Evolutionary conservation across 2,113 vertebrate species (phyloP).

Genomic region (Paratilapia polleni): DNA sequence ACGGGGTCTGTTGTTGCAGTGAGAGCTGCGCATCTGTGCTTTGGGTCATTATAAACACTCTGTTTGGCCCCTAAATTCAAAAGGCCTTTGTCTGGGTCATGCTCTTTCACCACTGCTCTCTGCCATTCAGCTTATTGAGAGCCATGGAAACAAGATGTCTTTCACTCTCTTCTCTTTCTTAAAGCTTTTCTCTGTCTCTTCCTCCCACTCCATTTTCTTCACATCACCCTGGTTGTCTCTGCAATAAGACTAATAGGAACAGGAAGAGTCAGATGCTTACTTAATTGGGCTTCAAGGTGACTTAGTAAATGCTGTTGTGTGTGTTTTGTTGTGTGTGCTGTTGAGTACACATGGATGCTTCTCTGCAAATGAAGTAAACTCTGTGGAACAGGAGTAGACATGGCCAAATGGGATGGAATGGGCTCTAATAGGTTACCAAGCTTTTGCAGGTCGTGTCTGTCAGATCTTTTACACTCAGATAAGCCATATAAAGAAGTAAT

Average conservation of each 20-base stretch:
- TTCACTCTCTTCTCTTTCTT: slow-evolving; percentile 61
- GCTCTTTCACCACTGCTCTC: slow-evolving; percentile 69
- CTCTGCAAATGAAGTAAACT: slow-evolving; percentile 72
- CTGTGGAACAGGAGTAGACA: slow-evolving; percentile 65
- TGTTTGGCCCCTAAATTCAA: slow-evolving; percentile 71
- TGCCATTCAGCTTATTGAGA: slow-evolving; percentile 71
- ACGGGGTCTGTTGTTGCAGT: slow-evolving; percentile 47
- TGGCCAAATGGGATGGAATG: slow-evolving; percentile 74
- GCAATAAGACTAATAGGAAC: slow-evolving; percentile 51
- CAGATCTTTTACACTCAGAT: slow-evolving; percentile 51
- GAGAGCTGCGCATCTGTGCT: slow-evolving; percentile 67
- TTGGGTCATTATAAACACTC: slow-evolving; percentile 70
- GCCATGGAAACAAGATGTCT: slow-evolving; percentile 75
- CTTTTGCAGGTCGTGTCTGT: slow-evolving; percentile 46
- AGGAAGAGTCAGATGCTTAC: slow-evolving; percentile 67
- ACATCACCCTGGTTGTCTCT: slow-evolving; percentile 26
- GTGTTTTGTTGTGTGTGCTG: slow-evolving; percentile 17
- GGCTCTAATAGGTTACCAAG: slow-evolving; percentile 64
- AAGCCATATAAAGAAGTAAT: slow-evolving; percentile 48
- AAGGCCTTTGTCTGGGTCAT: slow-evolving; percentile 75
- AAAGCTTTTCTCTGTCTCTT: slow-evolving; percentile 51
- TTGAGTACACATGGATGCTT: slow-evolving; percentile 45
- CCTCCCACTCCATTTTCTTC: slow-evolving; percentile 42
- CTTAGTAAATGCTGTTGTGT: slow-evolving; percentile 38
- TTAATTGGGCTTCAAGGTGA: slow-evolving; percentile 81